Conservation (phyloP, 2,797 vertebrate species). For the Ibycter americanus region DNA sequence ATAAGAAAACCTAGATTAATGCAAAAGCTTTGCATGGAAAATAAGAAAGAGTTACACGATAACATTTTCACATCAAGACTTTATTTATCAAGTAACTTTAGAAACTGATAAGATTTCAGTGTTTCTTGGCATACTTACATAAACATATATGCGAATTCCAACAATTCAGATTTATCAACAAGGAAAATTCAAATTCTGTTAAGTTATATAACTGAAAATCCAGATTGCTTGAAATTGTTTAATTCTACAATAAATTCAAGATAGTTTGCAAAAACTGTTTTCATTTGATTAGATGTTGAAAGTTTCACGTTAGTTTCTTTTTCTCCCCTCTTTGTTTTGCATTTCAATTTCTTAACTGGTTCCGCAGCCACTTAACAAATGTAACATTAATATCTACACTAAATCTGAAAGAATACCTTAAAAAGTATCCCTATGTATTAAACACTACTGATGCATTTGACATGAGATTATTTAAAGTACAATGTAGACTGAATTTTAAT, state of each 20-base stretch:
- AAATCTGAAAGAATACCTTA: neutral
- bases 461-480: neutral
- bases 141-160: neutral
- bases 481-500: neutral
- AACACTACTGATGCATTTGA: neutral
- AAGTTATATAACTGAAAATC: neutral
- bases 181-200: neutral
- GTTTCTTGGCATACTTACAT: neutral
- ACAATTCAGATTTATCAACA: neutral
- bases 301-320: neutral
- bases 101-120: neutral
- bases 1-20: neutral
- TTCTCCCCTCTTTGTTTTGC: neutral
- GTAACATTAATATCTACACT: neutral
- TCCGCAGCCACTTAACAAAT: neutral
- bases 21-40: neutral
- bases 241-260: neutral
- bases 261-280: neutral
- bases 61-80: neutral
- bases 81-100: accelerated
- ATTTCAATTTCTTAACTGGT: neutral
- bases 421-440: neutral
- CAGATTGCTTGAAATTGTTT: neutral
- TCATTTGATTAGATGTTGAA: neutral
- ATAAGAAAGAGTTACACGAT: neutral